Conservation (phyloP, 2,113 vertebrate genomes). For the Xenotilapia caudafasciata region DNA sequence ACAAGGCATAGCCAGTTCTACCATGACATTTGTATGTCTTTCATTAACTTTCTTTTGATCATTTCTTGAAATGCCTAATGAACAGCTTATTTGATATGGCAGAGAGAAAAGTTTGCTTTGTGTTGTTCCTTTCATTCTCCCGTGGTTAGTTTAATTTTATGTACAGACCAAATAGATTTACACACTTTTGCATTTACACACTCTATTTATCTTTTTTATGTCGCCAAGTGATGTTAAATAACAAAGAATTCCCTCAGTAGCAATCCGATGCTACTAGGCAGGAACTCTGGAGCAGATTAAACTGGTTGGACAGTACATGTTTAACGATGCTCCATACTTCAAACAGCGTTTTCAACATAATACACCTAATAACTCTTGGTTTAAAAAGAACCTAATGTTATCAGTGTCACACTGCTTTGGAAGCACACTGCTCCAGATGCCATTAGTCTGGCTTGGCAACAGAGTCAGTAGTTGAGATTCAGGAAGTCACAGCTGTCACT, state of each 20-base stretch:
- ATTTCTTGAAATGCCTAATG: background rate
- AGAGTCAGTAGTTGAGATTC: slow-evolving; percentile 26
- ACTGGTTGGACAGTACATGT: background rate
- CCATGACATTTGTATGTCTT: background rate
- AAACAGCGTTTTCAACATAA: background rate
- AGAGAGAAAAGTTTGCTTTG: background rate
- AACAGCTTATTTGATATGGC: background rate
- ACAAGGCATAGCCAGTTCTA: background rate
- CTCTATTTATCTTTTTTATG: background rate
- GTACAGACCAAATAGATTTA: background rate
- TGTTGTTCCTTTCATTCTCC: background rate
- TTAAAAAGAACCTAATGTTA: background rate
- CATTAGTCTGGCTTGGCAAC: slow-evolving; percentile 47
- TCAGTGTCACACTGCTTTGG: slow-evolving; percentile 4
- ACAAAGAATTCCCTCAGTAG: background rate
- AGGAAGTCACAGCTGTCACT: slow-evolving; percentile 57
- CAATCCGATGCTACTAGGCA: background rate
- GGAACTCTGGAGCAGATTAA: background rate
- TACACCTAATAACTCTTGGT: background rate
- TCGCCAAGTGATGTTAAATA: background rate
- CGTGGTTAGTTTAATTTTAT: background rate
- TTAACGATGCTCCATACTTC: background rate
- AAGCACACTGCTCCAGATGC: slow-evolving; percentile 26
- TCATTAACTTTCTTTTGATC: background rate
- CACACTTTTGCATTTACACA: background rate